Evolutionary conservation across 2,888 invertebrate genomes (phyloP).

Genomic region (Gasteruption jaculator): DNA sequence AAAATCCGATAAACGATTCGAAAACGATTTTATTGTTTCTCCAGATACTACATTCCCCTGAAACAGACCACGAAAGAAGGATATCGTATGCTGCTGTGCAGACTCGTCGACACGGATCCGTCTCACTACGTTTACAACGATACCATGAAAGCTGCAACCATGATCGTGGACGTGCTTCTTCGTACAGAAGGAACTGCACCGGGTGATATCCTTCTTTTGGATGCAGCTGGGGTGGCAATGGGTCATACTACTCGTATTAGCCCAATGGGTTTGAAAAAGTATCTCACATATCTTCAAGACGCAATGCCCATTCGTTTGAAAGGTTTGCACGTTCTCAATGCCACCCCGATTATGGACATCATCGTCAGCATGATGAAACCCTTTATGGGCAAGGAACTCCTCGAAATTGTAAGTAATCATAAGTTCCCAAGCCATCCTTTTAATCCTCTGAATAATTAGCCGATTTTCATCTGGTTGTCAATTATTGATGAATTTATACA

Average conservation of each 20-base stretch:
- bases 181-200: constrained; percentile 56
- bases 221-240: constrained; percentile 59
- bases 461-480: too few species aligned
- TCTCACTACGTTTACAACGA: constrained; percentile 57
- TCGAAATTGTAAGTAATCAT: constrained; percentile 43
- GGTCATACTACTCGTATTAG: constrained; percentile 63
- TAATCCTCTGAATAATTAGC: too few species aligned
- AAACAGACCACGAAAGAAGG: constrained; percentile 56
- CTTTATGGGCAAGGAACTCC: constrained; percentile 65
- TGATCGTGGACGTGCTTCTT: constrained; percentile 59
- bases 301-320: constrained; percentile 64
- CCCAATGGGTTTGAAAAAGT: constrained; percentile 62
- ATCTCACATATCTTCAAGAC: constrained; percentile 66
- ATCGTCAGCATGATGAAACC: constrained; percentile 64
- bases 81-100: constrained; percentile 55
- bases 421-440: too few species aligned
- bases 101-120: constrained; percentile 58
- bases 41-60: constrained; percentile 50
- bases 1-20: background rate
- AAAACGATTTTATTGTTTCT: constrained; percentile 13
- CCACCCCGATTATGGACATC: constrained; percentile 65
- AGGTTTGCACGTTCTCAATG: constrained; percentile 66
- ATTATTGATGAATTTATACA: too few species aligned
- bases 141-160: constrained; percentile 54
- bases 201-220: constrained; percentile 61